Base-by-base conservation (phyloP, 2,113 vertebrate species). In the Pterocles burchelli region DNA sequence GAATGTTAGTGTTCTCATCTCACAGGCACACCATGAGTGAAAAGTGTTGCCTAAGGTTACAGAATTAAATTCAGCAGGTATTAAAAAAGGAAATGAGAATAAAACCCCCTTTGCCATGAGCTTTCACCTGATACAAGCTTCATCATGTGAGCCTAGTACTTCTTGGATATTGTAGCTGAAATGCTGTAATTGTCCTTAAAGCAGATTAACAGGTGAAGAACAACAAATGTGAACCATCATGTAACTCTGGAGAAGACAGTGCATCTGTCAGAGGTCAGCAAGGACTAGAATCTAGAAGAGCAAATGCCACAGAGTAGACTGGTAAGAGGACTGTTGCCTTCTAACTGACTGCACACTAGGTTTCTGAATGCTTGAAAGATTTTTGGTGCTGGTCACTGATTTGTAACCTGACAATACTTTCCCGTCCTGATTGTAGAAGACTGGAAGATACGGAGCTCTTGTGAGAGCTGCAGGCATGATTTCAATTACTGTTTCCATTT, bases 181-280 rank as follows among this genome's bases (percentile, higher is more conserved):
- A 58, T 25, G 51, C 36, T 79, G 71, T 17, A 46, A 1, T 41
- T 80, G 29, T 74, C 63, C 59, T 74, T 48, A 43, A 51, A n/a
- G 33, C 26, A 70, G 54, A n/a, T 36, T 25, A 31, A 62, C 0
- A 3, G 28, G 28, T 62, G 51, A 90, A 61, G 24, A 51, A 49
- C 1, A 77, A 24, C n/a, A 51, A 61, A 65, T 15, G 13, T 38
- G 34, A 93, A 7, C 48, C 19, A 15, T 36, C 5, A 3, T 11
- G 2, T 24, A 49, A 26, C 48, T 19, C 0, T 0, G 6, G n/a
- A 45, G 34, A 41, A 34, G 68, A 28, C 59, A 9, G 11, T 74
- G 68, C 48, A 17, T 74, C 51, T 67, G 14, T 38, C 25, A 45
- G 51, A 78, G 65, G 20, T 48, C 21, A 59, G 76, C 65, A 68